These are phyloP conservation scores for Cassiopea andromeda DNA, from an alignment of 30 jellyfish, hydroid and myxozoan genomes.

Conservation along the genomic window DNA sequence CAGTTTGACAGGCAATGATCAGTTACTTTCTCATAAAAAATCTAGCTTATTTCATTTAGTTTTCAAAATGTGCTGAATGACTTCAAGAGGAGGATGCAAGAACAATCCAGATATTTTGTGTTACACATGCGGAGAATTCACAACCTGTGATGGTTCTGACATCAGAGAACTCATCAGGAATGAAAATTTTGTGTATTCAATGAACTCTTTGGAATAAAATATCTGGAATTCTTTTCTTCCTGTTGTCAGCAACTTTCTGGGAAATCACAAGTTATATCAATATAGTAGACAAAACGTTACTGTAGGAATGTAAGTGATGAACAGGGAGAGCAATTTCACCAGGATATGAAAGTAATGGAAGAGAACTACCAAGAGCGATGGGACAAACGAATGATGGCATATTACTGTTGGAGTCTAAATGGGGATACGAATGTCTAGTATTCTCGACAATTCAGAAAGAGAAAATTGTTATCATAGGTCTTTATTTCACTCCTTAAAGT, in stretches of 20 bases:
- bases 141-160: constrained; percentile 3
- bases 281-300: constrained; percentile 15
- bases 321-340: no score
- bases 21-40: background rate
- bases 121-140: no score
- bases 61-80: background rate
- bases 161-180: constrained; percentile 3
- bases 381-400: background rate
- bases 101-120: background rate
- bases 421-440: constrained; percentile 12
- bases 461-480: constrained; percentile 26
- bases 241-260: constrained; percentile 19
- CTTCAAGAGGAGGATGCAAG: background rate
- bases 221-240: constrained; percentile 1
- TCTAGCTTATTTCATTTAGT: constrained; percentile 1
- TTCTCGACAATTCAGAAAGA: constrained; percentile 19
- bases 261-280: background rate
- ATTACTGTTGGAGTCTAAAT: constrained; percentile 17
- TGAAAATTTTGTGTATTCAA: background rate
- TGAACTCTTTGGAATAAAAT: constrained; percentile 2
- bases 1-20: constrained; percentile 13
- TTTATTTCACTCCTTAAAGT: background rate
- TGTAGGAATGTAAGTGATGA: constrained; percentile 3
- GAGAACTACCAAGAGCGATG: constrained; percentile 52
- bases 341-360: constrained; percentile 44